Conservation (phyloP, 2,113 vertebrate species). For the Eurypyga helias region DNA sequence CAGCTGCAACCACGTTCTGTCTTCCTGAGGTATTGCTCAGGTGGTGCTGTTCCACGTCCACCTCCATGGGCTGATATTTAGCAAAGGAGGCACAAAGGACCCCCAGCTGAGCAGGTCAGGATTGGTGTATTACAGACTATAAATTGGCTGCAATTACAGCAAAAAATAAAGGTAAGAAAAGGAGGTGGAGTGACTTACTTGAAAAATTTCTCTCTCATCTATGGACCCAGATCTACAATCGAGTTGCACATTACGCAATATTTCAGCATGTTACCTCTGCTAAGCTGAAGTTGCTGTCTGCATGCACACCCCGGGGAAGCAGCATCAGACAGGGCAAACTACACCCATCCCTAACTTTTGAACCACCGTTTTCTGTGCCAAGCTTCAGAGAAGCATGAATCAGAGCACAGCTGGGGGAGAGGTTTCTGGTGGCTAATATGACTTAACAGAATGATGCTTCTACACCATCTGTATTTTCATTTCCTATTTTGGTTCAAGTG, state of each 20-base stretch:
- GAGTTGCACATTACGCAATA: fast-evolving
- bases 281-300: fast-evolving
- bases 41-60: neutral
- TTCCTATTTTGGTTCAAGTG: neutral
- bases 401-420: neutral
- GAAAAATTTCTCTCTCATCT: neutral
- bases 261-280: neutral
- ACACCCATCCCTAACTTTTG: neutral
- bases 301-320: neutral
- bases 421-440: neutral
- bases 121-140: neutral
- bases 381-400: neutral
- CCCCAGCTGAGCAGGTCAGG: neutral
- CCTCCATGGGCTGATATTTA: neutral
- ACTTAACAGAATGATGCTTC: neutral
- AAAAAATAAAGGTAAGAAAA: neutral
- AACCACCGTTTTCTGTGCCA: neutral
- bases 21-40: neutral
- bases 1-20: neutral
- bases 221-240: fast-evolving
- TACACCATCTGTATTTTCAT: constrained; percentile 21
- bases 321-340: neutral
- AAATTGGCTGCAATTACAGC: neutral
- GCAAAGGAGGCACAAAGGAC: neutral
- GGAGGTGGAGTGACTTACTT: neutral